phyloP scores from a whole-genome alignment of 2,888 invertebrate species.

The Scaptomyza cyrtandrae region DNA sequence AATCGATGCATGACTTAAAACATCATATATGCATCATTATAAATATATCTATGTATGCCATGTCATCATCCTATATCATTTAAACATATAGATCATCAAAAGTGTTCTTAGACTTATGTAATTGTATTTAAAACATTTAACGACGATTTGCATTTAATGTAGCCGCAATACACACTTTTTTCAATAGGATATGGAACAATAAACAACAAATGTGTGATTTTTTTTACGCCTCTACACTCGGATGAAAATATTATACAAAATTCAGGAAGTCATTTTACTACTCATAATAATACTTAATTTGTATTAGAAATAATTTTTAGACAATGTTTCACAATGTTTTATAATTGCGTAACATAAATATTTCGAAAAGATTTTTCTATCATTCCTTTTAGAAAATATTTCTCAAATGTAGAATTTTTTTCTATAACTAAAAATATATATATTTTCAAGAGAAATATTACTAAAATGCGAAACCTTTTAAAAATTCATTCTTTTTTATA shows the following conservation, averaged over 20 bases:
- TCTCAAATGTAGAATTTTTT: too few relatives aligned
- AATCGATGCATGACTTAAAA: conserved; percentile 34
- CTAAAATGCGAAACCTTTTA: too few relatives aligned
- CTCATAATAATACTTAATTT: not conserved
- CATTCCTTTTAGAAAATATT: too few relatives aligned
- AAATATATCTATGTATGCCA: not conserved
- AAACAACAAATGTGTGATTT: not conserved
- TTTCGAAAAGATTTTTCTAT: too few relatives aligned
- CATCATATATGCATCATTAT: too few relatives aligned
- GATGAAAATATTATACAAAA: too few relatives aligned
- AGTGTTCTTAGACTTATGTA: conserved; percentile 7
- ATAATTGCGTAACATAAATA: too few relatives aligned
- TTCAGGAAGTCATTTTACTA: not conserved
- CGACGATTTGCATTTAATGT: conserved; percentile 24
- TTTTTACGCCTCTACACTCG: not conserved
- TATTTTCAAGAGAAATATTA: too few relatives aligned
- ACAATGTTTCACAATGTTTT: too few relatives aligned
- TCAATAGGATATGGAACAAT: conserved; percentile 30
- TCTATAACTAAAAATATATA: too few relatives aligned
- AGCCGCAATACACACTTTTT: conserved; percentile 25
- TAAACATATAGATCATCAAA: conserved; percentile 22
- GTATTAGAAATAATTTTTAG: not conserved
- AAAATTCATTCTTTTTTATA: too few relatives aligned
- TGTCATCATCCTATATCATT: not conserved
- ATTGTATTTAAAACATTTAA: conserved; percentile 19